A percentile compares a stretch with the other conserved stretches of the same genome.
phyloP scores from a whole-genome alignment of 2,113 vertebrate genomes.

The Trogon surrucura region DNA sequence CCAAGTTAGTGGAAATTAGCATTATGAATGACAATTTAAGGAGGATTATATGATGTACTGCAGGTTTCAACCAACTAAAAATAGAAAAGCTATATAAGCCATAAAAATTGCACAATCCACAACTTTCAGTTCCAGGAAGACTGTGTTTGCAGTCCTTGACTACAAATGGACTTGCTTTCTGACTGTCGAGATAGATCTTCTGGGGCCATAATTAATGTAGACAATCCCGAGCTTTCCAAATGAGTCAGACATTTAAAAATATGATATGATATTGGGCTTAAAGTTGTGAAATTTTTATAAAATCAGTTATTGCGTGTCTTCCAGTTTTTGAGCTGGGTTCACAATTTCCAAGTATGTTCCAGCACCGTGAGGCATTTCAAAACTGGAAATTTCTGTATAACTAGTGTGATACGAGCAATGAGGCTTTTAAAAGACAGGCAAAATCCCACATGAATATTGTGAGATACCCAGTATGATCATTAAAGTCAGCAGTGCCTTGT shows the following conservation, averaged over 20 bases:
- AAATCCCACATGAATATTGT: neutral
- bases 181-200: neutral
- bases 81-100: conserved; percentile 29
- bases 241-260: neutral
- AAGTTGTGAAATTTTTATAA: neutral
- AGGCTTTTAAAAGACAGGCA: neutral
- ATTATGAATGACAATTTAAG: conserved; percentile 15
- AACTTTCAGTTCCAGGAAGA: conserved; percentile 47
- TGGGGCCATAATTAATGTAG: neutral
- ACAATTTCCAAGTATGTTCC: neutral
- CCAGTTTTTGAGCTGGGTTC: neutral
- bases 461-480: neutral
- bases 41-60: conserved; percentile 6
- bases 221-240: neutral
- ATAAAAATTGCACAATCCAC: conserved; percentile 47
- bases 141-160: neutral
- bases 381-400: neutral
- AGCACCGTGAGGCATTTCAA: neutral
- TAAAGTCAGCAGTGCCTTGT: neutral
- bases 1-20: conserved; percentile 17
- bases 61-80: conserved; percentile 19
- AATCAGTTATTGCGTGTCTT: neutral
- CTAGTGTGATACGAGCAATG: neutral
- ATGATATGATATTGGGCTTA: neutral
- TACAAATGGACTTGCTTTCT: conserved; percentile 43